Percentiles rank a stretch among this genome's conserved stretches.
phyloP scores from a whole-genome alignment of 2,797 vertebrate species.

The Hippocampus kuda region DNA sequence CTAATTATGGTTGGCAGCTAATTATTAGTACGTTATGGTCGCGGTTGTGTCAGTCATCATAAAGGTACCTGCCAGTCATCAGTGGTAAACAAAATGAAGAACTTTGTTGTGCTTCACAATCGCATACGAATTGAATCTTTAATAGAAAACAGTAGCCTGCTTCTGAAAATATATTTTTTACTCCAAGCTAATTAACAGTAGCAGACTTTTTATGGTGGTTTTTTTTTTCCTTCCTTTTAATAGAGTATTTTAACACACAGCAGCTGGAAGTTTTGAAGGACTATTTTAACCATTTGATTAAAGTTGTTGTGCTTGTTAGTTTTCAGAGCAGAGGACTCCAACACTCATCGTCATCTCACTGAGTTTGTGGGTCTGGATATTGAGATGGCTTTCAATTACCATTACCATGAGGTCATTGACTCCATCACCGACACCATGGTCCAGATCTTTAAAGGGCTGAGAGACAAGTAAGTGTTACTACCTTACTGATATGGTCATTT shows the following conservation, averaged over 20 bases:
- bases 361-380: constrained; percentile 99
- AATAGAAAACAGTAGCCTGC: background rate
- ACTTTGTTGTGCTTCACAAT: background rate
- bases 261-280: background rate
- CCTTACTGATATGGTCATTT: background rate
- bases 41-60: constrained; percentile 1
- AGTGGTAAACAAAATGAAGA: background rate
- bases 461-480: constrained; percentile 78
- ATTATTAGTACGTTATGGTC: constrained; percentile 3
- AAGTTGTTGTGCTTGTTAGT: constrained; percentile 58
- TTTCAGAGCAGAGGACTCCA: constrained; percentile 96
- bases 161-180: background rate
- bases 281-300: background rate
- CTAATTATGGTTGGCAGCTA: constrained; percentile 10
- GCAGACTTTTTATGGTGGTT: background rate
- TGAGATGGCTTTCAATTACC: constrained; percentile 97
- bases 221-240: background rate
- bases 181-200: background rate
- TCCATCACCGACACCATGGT: constrained; percentile 96
- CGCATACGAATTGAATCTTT: background rate
- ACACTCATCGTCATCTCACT: constrained; percentile 95
- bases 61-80: background rate
- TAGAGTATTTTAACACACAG: background rate
- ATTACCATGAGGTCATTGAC: constrained; percentile 96
- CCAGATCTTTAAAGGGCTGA: constrained; percentile 95